Percentiles rank a stretch among this genome's conserved stretches.
phyloP scores from a whole-genome alignment of 2,113 vertebrate genomes.

The Campylomormyrus numenius region DNA sequence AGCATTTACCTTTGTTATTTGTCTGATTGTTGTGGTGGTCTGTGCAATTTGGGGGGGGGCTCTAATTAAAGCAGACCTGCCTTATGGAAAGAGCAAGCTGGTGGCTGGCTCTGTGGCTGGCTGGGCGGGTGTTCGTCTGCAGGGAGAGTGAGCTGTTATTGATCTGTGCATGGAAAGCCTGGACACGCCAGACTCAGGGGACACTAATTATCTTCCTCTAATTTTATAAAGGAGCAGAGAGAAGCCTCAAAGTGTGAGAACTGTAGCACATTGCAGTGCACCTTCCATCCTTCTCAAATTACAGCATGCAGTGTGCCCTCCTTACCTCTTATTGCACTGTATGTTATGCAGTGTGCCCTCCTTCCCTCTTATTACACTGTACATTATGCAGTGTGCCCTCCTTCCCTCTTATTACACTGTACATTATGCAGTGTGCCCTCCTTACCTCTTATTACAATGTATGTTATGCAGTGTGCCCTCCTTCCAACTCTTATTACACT shows the following conservation, averaged over 20 bases:
- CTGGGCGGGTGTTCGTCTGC: neutral
- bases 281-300: neutral
- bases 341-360: neutral
- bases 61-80: neutral
- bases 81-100: neutral
- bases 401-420: neutral
- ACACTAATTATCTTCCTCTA: neutral
- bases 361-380: neutral
- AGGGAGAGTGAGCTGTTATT: neutral
- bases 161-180: neutral
- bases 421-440: neutral
- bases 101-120: neutral
- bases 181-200: neutral
- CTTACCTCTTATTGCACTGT: neutral
- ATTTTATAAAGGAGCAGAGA: neutral
- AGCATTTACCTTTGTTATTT: neutral
- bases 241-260: neutral
- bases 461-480: neutral
- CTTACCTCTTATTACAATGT: neutral
- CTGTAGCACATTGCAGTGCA: neutral
- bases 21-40: neutral
- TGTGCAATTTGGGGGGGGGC: neutral
- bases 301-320: neutral
- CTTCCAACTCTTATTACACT: neutral
- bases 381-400: neutral